A percentile compares a stretch with the other conserved stretches of the same genome.
phyloP scores from a whole-genome alignment of 2,113 vertebrate genomes.

The Chelonoidis abingdonii region DNA sequence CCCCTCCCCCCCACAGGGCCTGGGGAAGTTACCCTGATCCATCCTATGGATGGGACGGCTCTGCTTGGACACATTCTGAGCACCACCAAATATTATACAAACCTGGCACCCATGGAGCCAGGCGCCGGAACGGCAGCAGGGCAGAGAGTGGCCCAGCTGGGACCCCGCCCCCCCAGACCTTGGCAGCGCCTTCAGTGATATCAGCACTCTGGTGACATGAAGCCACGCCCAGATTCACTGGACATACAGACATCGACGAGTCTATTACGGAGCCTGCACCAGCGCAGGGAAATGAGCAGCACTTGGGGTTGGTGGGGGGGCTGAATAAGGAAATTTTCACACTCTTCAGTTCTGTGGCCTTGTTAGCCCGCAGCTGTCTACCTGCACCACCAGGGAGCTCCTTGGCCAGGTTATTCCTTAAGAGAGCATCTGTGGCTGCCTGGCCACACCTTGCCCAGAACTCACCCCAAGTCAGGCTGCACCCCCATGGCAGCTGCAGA shows the following conservation, averaged over 20 bases:
- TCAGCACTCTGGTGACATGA: neutral
- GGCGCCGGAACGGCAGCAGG: neutral
- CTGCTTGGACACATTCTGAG: no score
- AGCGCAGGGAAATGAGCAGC: neutral
- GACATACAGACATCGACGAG: neutral
- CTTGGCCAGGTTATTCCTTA: neutral
- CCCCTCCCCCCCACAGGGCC: no score
- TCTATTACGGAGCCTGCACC: neutral
- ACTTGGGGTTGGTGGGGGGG: neutral
- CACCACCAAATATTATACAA: no score
- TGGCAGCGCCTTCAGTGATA: neutral
- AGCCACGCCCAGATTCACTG: neutral
- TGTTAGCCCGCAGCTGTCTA: neutral
- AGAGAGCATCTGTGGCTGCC: neutral
- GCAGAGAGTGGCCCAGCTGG: neutral
- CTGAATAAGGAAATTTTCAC: no score
- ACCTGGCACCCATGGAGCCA: neutral
- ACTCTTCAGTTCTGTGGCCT: neutral
- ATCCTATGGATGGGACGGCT: no score
- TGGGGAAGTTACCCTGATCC: no score
- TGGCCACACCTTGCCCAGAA: neutral
- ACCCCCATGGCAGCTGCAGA: no score
- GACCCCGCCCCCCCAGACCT: no score
- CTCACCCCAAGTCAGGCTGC: neutral
- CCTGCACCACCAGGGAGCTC: neutral